Evolutionary conservation across 2,888 invertebrate genomes (phyloP).

Genomic region (Hanleya hanleyi): DNA sequence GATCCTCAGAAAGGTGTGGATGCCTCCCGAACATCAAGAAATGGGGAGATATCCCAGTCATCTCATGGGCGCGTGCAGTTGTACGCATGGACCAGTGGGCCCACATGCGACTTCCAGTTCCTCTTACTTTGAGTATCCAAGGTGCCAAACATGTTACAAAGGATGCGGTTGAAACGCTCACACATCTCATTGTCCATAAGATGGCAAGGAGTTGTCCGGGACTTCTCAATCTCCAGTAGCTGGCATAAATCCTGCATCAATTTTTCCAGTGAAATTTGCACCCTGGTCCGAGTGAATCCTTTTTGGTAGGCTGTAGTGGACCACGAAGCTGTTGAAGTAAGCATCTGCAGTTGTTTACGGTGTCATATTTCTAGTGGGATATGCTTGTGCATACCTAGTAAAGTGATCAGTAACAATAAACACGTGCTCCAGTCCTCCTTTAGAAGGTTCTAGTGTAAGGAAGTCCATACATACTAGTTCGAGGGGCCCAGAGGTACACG

Average conservation of each 20-base stretch:
- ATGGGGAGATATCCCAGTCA: too few relatives aligned
- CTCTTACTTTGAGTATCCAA: slow-evolving; percentile 16
- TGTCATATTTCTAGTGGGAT: too few relatives aligned
- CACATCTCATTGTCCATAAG: slow-evolving; percentile 18
- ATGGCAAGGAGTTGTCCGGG: slow-evolving; percentile 27
- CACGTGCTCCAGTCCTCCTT: slow-evolving; percentile 25
- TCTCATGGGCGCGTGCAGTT: too few relatives aligned
- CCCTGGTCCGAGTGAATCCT: slow-evolving; percentile 28
- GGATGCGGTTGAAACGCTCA: slow-evolving; percentile 28
- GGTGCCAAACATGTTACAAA: slow-evolving; percentile 24
- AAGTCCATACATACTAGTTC: slow-evolving; percentile 34
- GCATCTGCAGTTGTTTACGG: slow-evolving; percentile 31
- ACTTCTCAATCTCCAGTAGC: slow-evolving; percentile 14
- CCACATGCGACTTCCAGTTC: slow-evolving; percentile 19
- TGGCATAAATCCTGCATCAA: slow-evolving; percentile 28
- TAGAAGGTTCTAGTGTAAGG: slow-evolving; percentile 20
- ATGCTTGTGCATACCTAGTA: too few relatives aligned
- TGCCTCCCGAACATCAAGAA: slow-evolving; percentile 27
- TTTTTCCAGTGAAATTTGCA: slow-evolving; percentile 20
- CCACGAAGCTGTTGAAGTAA: too few relatives aligned
- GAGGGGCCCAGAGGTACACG: slow-evolving; percentile 24
- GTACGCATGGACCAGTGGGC: slow-evolving; percentile 20
- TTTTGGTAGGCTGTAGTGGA: too few relatives aligned
- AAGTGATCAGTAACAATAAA: slow-evolving; percentile 36
- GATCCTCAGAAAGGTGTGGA: slow-evolving; percentile 7